Percentiles rank a stretch among this genome's conserved stretches.
These are phyloP conservation scores for Syngnathus acus DNA, from an alignment of 2,797 vertebrate species.

Conservation along the genomic window DNA sequence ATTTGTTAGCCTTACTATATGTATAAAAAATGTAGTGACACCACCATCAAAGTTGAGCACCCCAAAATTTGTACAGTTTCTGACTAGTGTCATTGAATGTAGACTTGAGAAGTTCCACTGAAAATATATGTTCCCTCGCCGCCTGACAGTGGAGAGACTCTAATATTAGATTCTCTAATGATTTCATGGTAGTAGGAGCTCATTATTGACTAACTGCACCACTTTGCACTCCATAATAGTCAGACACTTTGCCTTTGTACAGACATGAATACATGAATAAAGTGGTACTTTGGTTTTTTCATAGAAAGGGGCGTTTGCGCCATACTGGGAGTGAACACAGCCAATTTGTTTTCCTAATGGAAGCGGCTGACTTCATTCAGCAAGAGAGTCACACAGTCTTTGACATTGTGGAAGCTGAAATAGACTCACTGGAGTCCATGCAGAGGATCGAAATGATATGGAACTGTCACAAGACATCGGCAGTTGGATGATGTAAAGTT, in stretches of 20 bases:
- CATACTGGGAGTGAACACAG: no score
- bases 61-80: background rate
- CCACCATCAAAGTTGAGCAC: background rate
- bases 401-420: no score
- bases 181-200: constrained; percentile 21
- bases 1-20: background rate
- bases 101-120: background rate
- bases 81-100: no score
- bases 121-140: background rate
- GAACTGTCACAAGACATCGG: no score
- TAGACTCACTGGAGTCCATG: no score
- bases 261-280: background rate
- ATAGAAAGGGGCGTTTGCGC: no score
- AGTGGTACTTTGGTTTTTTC: background rate
- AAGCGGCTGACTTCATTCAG: no score
- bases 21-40: background rate
- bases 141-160: background rate
- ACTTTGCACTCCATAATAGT: background rate
- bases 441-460: no score
- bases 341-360: no score
- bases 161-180: constrained; percentile 1
- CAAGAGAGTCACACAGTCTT: no score
- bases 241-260: background rate
- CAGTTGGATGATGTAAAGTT: no score
- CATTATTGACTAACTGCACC: constrained; percentile 14